Base-by-base conservation (phyloP, 2,797 vertebrate species). In the Mormyrops boulengeri region DNA sequence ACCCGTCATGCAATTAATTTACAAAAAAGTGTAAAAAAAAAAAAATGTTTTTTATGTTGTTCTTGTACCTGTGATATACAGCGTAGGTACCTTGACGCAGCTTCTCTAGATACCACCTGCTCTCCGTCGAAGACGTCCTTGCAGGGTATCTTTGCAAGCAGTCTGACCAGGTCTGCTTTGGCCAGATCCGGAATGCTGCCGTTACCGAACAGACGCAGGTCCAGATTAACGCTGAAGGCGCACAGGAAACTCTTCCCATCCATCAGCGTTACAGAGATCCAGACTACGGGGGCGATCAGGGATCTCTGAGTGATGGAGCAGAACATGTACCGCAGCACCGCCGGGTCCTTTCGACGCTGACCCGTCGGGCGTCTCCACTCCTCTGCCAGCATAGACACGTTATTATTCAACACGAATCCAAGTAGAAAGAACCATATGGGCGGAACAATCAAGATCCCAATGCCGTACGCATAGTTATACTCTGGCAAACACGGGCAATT, bases 381-480 rank as follows among this genome's bases (percentile, higher is more conserved):
- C 91, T 99, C 99, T 0, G 97, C 97, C 80, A 99, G 94, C 95
- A 98, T 96, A 2, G 98, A 99, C 90, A 99, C 93, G 0, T 98
- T 99, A 94, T 99, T 99, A 95, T 99, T 99, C 94, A 99, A 91
- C n/a, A 99, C 97, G 62, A 99, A 98, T 19, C 98, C 99, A 1
- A 99, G 92, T 88, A 99, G 90, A 84, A 99, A 98, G 91, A 99
- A 96, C 94, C 98, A 97, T 89, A 98, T 90, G 0, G 98, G 97
- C 0, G 98, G 99, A 2, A 97, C 92, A 30, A 98, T 91, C 34
- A 99, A 95, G 90, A 99, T 95, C 38, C 98, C 98, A 0, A 97
- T 95, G 1, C 97, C 98, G 0, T 99, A 99, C 34, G 92, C 95
- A 57, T 97, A 94, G 90, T 99, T 99, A 93, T 98, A 98, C 85